Evolutionary conservation across 2,797 vertebrate genomes (phyloP), one percentile per base, ranked within the genome.

Genomic region (Chelon labrosus): DNA sequence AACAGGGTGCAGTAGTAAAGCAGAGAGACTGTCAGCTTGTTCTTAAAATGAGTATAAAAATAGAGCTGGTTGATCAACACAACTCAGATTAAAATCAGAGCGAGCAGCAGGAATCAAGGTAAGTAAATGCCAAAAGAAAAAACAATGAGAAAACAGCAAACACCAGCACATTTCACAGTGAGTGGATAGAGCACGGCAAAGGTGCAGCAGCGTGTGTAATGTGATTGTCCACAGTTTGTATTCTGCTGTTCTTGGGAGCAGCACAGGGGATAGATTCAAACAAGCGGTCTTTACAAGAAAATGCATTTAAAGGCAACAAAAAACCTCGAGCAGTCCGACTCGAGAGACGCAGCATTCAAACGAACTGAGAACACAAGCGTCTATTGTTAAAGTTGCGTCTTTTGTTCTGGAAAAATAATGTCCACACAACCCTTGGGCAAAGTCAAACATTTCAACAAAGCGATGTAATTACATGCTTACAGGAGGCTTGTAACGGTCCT

Each of bases 151-250:
- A 69, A 73, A 63, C 25, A 31, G 76, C 58, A 82, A 89, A 82
- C 65, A 78, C 52, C 66, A 65, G 83, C 84, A 88, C 77, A 84
- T 88, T 89, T 83, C 80, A 84, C 75, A 81, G 85, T 60, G 79
- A 83, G 79, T 70, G 74, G 74, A 83, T 69, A 78, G 73, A 82
- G 78, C 41, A 3, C 76, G 75, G 79, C 65, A 80, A 82, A 74
- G 68, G 79, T 76, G 84, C 79, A 85, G 80, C 10, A 73, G 84
- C 19, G 83, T 91, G 80, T 88, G 83, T 82, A 85, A 87, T 85
- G 85, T 83, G 86, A 89, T 85, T 90, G 86, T 90, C 84, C 82
- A 83, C 80, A 78, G 75, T 83, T 89, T 82, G 73, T 71, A 84
- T 88, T 87, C 70, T 72, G 57, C 65, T 50, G 70, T 53, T 55